Conservation (phyloP, 1,140 invertebrate genomes). For the Apis laboriosa region DNA sequence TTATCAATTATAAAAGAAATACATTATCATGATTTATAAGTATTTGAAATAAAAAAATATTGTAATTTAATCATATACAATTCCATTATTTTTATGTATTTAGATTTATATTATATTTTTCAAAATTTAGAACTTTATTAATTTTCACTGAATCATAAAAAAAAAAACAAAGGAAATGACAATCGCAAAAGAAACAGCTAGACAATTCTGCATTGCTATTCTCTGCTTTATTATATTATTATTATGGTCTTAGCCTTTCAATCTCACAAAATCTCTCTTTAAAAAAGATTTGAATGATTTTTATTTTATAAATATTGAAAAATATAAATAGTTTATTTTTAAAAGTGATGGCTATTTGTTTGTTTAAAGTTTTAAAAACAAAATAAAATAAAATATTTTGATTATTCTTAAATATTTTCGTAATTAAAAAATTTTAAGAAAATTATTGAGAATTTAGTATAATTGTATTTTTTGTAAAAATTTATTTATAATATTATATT, state of each 20-base stretch:
- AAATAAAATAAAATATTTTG: neutral
- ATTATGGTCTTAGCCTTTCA: too few species aligned
- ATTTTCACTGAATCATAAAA: neutral
- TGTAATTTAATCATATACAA: conserved; percentile 1
- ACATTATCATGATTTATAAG: neutral
- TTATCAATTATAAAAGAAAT: neutral
- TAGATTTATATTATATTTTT: neutral
- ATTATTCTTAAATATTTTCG: conserved; percentile 8
- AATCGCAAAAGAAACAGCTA: too few species aligned
- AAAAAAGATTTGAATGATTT: too few species aligned
- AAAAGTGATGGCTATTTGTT: neutral
- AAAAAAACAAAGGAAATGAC: too few species aligned
- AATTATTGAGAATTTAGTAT: neutral
- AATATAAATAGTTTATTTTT: too few species aligned
- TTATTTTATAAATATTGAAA: too few species aligned
- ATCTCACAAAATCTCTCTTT: too few species aligned
- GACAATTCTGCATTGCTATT: too few species aligned
- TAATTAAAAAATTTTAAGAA: conserved; percentile 4
- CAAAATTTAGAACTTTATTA: neutral
- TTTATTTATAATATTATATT: conserved; percentile 22
- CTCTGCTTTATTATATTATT: too few species aligned
- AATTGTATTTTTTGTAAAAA: neutral
- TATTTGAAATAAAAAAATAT: conserved; percentile 25
- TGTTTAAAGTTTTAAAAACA: neutral
- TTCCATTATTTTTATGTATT: neutral